phyloP scores from a whole-genome alignment of 2,888 invertebrate genomes.

The Gymnoscelis rufifasciata region DNA sequence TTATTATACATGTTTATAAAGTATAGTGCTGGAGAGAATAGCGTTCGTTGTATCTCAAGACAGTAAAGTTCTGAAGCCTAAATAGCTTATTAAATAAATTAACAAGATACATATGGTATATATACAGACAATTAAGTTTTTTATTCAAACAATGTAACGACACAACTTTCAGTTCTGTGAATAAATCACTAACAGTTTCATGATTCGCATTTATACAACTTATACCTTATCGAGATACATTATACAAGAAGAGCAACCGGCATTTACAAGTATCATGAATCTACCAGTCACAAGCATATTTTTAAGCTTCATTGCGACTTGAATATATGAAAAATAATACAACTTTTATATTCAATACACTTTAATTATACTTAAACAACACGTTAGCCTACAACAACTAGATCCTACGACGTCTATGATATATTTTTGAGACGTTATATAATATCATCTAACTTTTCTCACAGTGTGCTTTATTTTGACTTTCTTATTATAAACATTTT shows the following conservation, averaged over 20 bases:
- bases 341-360: conserved; percentile 20
- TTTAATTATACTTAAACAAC: conserved; percentile 41
- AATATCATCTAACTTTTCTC: conserved; percentile 75
- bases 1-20: conserved; percentile 48
- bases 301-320: conserved; percentile 55
- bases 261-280: conserved; percentile 35
- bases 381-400: conserved; percentile 63
- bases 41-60: conserved; percentile 66
- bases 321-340: conserved; percentile 42
- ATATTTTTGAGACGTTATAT: conserved; percentile 67
- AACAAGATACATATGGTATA: conserved; percentile 68
- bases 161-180: conserved; percentile 79
- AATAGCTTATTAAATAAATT: conserved; percentile 72
- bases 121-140: conserved; percentile 59
- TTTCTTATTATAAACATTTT: conserved; percentile 68
- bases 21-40: conserved; percentile 50
- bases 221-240: conserved; percentile 31
- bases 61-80: conserved; percentile 36
- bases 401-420: conserved; percentile 67
- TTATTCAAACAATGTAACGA: conserved; percentile 74
- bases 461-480: conserved; percentile 79
- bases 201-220: conserved; percentile 32
- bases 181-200: conserved; percentile 67
- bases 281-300: conserved; percentile 54
- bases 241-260: conserved; percentile 31